Base-by-base conservation (phyloP, 2,888 invertebrate species). In the Pandemis cinnamomeana region DNA sequence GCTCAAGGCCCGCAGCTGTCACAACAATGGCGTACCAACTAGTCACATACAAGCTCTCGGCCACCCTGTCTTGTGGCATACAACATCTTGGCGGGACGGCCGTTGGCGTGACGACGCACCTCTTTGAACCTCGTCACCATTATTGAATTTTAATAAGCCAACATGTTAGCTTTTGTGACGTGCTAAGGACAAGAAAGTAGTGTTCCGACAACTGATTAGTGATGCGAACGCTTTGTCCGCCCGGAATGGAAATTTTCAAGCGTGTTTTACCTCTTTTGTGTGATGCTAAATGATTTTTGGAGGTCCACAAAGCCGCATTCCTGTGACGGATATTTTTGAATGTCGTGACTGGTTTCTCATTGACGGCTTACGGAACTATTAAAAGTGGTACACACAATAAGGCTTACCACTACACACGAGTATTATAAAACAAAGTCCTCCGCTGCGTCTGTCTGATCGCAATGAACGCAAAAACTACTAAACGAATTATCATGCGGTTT, bases 101-200 rank as follows among this genome's bases (percentile, higher is more conserved):
- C 77, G 67, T 67, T 69, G 76, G 76, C 77, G 76, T 78, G 78
- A 74, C 77, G 78, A 81, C 76, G 78, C 78, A 77, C 77, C 77
- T 77, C 82, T 80, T 83, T 83, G 83, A 84, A 84, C 84, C 80
- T 80, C 78, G 71, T 75, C 78, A 82, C 82, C 81, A 77, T 71
- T 74, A 77, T 76, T 80, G 84, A 82, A 84, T 84, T 80, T 78
- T 81, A 83, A 83, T 79, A 77, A 75, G 74, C 64, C 71, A 74
- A 11, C 67, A 71, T 76, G 72, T 77, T 76, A 70, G 64, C 73
- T 48, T 70, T 74, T 72, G 61, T 67, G 70, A 61, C 67, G 62
- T 71, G 48, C 48, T 60, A 51, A 71, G 53, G 61, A 71, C 74
- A 71, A 72, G 74, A 74, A 74, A 74, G 70, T 66, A 66, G 58